phyloP scores from a whole-genome alignment of 2,888 invertebrate genomes.

The Alsophila aescularia region DNA sequence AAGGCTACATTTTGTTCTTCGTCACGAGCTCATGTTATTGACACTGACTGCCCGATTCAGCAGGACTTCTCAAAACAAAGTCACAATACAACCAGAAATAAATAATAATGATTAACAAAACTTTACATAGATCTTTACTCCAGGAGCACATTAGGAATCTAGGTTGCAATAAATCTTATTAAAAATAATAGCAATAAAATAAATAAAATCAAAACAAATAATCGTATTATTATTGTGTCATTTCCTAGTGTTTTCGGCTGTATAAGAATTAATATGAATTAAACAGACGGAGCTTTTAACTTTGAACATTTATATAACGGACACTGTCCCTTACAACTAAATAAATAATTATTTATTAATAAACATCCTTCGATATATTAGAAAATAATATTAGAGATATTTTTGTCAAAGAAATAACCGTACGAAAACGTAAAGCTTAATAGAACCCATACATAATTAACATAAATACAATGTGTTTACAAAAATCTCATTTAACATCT shows the following conservation, averaged over 20 bases:
- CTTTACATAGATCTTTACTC: slow-evolving; percentile 53
- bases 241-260: slow-evolving; percentile 2
- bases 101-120: slow-evolving; percentile 38
- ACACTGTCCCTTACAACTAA: slow-evolving; percentile 57
- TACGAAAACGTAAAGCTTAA: slow-evolving; percentile 25
- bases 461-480: slow-evolving; percentile 18
- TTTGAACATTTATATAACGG: slow-evolving; percentile 45
- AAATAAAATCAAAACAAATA: neutral
- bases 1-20: slow-evolving; percentile 44
- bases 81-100: slow-evolving; percentile 37
- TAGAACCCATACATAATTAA: slow-evolving; percentile 4
- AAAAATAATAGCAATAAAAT: slow-evolving; percentile 16
- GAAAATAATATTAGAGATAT: neutral
- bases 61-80: slow-evolving; percentile 9
- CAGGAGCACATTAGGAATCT: slow-evolving; percentile 40
- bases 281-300: slow-evolving; percentile 18
- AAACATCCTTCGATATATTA: slow-evolving; percentile 50
- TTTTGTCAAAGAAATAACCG: neutral
- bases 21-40: slow-evolving; percentile 47
- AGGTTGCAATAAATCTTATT: slow-evolving; percentile 16
- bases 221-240: neutral
- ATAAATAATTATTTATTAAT: slow-evolving; percentile 62
- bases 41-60: slow-evolving; percentile 37
- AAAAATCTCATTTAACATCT: slow-evolving; percentile 29
- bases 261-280: slow-evolving; percentile 13